Evolutionary conservation across 2,113 vertebrate species (phyloP).

Genomic region (Scytalopus superciliaris): DNA sequence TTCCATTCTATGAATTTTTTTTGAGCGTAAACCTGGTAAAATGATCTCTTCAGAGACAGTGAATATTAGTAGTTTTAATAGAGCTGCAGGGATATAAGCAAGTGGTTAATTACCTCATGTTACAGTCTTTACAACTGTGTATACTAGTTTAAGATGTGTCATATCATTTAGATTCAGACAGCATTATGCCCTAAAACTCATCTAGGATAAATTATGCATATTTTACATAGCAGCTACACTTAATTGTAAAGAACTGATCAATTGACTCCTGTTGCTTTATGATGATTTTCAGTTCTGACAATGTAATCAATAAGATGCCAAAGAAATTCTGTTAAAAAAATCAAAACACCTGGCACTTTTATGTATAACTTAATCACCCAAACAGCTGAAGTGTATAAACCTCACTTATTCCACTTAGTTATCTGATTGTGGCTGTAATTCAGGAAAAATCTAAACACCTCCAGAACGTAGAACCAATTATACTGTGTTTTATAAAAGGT

Average conservation of each 20-base stretch:
- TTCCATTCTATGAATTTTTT: neutral
- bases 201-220: neutral
- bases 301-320: neutral
- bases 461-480: neutral
- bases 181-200: neutral
- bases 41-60: neutral
- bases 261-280: neutral
- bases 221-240: neutral
- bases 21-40: neutral
- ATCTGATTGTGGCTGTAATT: neutral
- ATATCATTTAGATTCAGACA: neutral
- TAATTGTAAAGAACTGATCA: neutral
- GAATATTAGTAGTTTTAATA: neutral
- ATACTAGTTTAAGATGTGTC: neutral
- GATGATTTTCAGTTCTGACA: neutral
- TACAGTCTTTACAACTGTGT: neutral
- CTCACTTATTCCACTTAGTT: neutral
- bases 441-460: neutral
- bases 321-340: neutral
- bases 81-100: neutral
- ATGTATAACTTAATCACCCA: neutral
- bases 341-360: neutral
- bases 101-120: neutral
- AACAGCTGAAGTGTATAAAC: neutral
- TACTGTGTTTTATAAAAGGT: neutral